Evolutionary conservation across 1,140 invertebrate genomes (phyloP), one percentile per base, ranked within the genome.

Genomic region (Lepidurus couesii): DNA sequence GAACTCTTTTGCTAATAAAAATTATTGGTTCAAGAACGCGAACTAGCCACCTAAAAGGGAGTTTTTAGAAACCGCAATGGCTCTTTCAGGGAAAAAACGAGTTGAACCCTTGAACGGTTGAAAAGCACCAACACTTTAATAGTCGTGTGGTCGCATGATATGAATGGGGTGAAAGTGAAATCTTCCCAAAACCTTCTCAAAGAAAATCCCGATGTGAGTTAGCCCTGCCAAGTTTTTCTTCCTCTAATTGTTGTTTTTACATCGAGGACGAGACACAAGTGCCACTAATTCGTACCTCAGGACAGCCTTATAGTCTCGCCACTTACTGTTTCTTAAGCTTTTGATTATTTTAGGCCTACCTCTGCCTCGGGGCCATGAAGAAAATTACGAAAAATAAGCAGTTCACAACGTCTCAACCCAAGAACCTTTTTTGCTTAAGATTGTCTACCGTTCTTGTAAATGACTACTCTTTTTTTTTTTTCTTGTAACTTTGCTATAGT

Each of bases 181-280:
- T 65, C 53, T 13, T 65, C 1, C 13, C 21, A 65, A 65, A 21
- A 65, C 53, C n/a, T 16, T 13, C 21, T 65, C n/a, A n/a, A 65
- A 65, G 8, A 21, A 7, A 7, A 9, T n/a, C 1, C 53, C 53
- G 6, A 21, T 13, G 53, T 65, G 16, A 65, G 16, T 13, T 65
- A 65, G 9, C 21, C 21, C 16, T 47, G 4, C 45, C 45, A 16
- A 11, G 5, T 47, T 34, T 65, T 65, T 21, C 53, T 65, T 3
- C 53, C 53, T 21, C n/a, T 65, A 65, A 65, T 65, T 7, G 53
- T 65, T n/a, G 53, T 65, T 65, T 65, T 65, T 65, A 65, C 6
- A 65, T 21, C 8, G 0, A 65, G 53, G 53, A 65, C 13, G 16
- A 21, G 53, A 65, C 53, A 7, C n/a, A 65, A 65, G 53, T 65